Percentiles rank a stretch among this genome's conserved stretches.
Conservation (phyloP, 2,888 invertebrate species). For the Trilocha varians region DNA sequence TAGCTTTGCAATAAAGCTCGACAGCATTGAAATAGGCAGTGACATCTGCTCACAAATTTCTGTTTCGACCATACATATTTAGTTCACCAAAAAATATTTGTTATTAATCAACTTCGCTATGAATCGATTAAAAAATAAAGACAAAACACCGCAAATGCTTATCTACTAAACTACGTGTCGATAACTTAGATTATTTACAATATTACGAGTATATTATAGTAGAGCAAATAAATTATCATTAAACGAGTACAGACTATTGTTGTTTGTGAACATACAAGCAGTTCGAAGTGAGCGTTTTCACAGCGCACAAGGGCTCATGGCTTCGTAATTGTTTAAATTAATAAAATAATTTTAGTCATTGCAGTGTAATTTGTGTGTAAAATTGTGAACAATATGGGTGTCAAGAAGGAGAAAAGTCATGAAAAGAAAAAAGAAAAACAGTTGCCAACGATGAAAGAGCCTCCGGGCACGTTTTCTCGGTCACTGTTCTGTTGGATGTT, state of each 20-base stretch:
- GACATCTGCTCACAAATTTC: no score
- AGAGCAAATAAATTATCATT: not conserved
- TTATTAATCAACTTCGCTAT: no score
- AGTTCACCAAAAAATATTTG: no score
- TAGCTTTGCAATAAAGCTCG: no score
- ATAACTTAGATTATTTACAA: not conserved
- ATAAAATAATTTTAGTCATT: not conserved
- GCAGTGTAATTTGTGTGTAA: no score
- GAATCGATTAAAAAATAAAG: not conserved
- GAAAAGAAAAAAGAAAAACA: slow-evolving; percentile 18
- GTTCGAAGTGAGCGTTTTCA: not conserved
- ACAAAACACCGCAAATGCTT: not conserved
- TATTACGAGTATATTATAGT: not conserved
- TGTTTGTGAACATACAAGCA: not conserved
- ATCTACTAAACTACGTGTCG: not conserved
- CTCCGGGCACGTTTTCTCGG: slow-evolving; percentile 69
- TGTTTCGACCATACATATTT: no score
- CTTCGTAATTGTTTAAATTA: not conserved
- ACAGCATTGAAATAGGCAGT: no score
- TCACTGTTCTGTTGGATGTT: slow-evolving; percentile 83
- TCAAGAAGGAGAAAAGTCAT: slow-evolving; percentile 14
- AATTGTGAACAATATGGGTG: slow-evolving; percentile 28
- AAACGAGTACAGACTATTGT: not conserved
- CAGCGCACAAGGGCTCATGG: not conserved
- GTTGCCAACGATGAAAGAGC: slow-evolving; percentile 24